These are phyloP conservation scores for Stomorhina lunata DNA, from an alignment of 2,888 invertebrate genomes.

Conservation along the genomic window DNA sequence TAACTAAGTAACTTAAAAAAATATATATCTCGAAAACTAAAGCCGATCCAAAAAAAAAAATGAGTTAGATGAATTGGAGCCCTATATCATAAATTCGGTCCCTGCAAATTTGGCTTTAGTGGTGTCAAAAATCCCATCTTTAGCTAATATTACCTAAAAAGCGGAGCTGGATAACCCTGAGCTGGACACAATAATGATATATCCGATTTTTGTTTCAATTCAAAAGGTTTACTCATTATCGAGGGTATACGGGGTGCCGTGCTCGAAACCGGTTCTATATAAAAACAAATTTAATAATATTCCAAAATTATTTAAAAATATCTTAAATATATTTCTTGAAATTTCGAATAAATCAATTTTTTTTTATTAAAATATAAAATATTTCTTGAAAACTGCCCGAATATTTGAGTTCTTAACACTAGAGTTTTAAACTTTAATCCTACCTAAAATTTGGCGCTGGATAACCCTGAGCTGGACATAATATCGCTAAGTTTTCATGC, in stretches of 20 bases:
- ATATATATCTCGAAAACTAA: too few species aligned
- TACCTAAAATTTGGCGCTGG: slow-evolving; percentile 87
- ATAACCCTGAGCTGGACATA: slow-evolving; percentile 88
- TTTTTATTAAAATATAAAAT: background rate
- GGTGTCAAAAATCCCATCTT: too few species aligned
- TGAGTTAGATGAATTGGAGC: too few species aligned
- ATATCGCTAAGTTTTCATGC: slow-evolving; percentile 82
- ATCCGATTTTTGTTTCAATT: slow-evolving; percentile 68
- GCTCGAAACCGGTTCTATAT: slow-evolving; percentile 82
- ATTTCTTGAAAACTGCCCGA: slow-evolving; percentile 84
- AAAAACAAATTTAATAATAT: slow-evolving; percentile 38
- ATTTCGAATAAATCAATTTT: background rate
- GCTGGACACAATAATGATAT: slow-evolving; percentile 85
- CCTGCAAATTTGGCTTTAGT: too few species aligned
- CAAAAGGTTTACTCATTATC: slow-evolving; percentile 77
- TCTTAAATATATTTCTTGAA: background rate
- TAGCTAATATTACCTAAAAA: slow-evolving; percentile 75
- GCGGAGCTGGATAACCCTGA: slow-evolving; percentile 86
- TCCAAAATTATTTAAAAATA: background rate
- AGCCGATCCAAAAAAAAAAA: too few species aligned
- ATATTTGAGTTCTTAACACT: slow-evolving; percentile 85
- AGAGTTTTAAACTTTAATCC: background rate
- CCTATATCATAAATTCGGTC: too few species aligned
- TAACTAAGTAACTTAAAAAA: too few species aligned
- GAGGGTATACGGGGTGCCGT: slow-evolving; percentile 81